These are phyloP conservation scores for Polyommatus icarus DNA, from an alignment of 2,888 invertebrate genomes.

Conservation along the genomic window DNA sequence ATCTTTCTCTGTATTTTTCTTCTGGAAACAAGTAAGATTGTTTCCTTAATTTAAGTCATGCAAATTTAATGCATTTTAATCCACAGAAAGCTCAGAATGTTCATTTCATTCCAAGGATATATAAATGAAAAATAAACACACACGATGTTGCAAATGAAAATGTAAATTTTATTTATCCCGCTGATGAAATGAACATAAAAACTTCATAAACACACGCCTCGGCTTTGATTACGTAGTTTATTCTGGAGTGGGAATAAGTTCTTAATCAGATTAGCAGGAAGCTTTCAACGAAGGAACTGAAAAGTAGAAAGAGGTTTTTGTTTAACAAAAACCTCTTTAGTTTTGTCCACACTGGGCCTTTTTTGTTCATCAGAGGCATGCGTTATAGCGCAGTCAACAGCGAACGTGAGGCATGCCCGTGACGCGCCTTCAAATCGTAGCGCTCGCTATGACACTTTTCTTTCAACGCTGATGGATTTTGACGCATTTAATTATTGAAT, in stretches of 20 bases:
- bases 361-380: too few species aligned
- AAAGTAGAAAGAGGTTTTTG: not conserved
- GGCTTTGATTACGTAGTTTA: constrained; percentile 14
- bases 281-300: not conserved
- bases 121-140: not conserved
- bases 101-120: not conserved
- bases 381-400: too few species aligned
- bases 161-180: constrained; percentile 9
- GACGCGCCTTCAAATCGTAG: too few species aligned
- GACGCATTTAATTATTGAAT: too few species aligned
- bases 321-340: too few species aligned
- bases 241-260: not conserved
- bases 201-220: constrained; percentile 32
- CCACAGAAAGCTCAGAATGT: not conserved
- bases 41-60: not conserved
- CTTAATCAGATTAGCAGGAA: not conserved
- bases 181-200: constrained; percentile 28
- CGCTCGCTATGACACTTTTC: too few species aligned
- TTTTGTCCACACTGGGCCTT: too few species aligned
- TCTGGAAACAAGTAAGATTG: not conserved
- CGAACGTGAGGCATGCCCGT: too few species aligned
- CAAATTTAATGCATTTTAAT: not conserved
- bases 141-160: not conserved
- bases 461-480: too few species aligned
- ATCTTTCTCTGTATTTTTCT: not conserved